phyloP scores from a whole-genome alignment of 2,113 vertebrate species.

The Morphnarchus princeps region DNA sequence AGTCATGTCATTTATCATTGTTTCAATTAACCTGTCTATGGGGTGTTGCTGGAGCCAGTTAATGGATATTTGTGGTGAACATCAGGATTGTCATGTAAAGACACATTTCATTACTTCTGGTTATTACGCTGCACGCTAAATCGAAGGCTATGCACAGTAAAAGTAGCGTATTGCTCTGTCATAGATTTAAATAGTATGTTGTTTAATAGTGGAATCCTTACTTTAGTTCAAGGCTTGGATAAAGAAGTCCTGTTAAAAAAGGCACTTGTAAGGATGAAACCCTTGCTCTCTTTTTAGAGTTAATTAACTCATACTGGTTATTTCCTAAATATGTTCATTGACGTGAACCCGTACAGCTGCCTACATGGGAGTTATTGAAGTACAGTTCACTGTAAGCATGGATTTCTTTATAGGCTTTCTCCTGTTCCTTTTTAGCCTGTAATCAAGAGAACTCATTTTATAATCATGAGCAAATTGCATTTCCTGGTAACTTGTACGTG shows the following conservation, averaged over 20 bases:
- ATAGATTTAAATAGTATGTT: background rate
- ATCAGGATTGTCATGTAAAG: background rate
- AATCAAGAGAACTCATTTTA: background rate
- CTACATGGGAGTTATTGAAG: background rate
- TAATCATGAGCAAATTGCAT: background rate
- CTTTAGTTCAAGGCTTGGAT: background rate
- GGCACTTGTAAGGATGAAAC: background rate
- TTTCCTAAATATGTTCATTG: background rate
- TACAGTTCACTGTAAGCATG: accelerated
- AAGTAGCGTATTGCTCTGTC: background rate
- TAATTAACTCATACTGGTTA: background rate
- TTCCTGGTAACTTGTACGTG: background rate
- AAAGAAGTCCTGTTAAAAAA: background rate
- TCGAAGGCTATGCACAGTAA: background rate
- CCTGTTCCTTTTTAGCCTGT: background rate
- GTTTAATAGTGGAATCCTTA: background rate
- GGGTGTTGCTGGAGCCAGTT: background rate
- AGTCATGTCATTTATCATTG: background rate
- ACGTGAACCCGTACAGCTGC: accelerated
- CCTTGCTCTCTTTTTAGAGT: accelerated
- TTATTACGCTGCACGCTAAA: background rate
- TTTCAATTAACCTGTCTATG: background rate
- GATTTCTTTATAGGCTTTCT: background rate
- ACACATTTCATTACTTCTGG: background rate
- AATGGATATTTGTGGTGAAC: background rate